Percentiles rank a stretch among this genome's conserved stretches.
Evolutionary conservation across 2,113 vertebrate genomes (phyloP).

Genomic region (Anarrhichthys ocellatus): DNA sequence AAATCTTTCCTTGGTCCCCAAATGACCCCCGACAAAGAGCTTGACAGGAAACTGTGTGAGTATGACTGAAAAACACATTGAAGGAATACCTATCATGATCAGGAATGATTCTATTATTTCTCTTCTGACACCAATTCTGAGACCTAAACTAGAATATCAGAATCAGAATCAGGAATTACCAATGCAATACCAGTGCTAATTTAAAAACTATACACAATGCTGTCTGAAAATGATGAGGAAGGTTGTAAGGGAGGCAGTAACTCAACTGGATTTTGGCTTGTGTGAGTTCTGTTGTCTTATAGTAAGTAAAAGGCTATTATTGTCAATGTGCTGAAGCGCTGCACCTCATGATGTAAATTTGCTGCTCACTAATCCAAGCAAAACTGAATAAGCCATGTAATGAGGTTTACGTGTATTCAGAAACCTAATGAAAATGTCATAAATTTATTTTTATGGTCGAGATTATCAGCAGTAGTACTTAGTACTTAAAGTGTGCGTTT

Average conservation of each 20-base stretch:
- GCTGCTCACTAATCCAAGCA: conserved; percentile 8
- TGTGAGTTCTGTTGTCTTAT: background rate
- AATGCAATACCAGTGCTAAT: background rate
- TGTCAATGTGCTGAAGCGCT: conserved; percentile 20
- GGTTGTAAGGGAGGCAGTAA: background rate
- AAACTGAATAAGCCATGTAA: conserved; percentile 6
- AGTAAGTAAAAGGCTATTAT: background rate
- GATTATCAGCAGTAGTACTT: conserved; percentile 6
- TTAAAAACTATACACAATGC: background rate
- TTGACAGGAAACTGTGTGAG: conserved; percentile 8
- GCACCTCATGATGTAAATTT: conserved; percentile 23
- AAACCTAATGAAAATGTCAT: conserved; percentile 17
- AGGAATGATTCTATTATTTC: background rate
- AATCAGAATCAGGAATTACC: background rate
- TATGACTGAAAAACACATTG: background rate
- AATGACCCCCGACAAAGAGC: conserved; percentile 1
- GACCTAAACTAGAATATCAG: background rate
- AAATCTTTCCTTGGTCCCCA: background rate
- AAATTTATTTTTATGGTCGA: background rate
- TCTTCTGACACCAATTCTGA: background rate
- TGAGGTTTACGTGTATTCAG: conserved; percentile 11
- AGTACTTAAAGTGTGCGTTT: background rate
- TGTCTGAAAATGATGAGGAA: no score
- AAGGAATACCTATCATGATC: background rate
- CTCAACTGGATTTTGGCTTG: background rate